phyloP scores from a whole-genome alignment of 2,888 invertebrate genomes.

The Archips crataeganus region DNA sequence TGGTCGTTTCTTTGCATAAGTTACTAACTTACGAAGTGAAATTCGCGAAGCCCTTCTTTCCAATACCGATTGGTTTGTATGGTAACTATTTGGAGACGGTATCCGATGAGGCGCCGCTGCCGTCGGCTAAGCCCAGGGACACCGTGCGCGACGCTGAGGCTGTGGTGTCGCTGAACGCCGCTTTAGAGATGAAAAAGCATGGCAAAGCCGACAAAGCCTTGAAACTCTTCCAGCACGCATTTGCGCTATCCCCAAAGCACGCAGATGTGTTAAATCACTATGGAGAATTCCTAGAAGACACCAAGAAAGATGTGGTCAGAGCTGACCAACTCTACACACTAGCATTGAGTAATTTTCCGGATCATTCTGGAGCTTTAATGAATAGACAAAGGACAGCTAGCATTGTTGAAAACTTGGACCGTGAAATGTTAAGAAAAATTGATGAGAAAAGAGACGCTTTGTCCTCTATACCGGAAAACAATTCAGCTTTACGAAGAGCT shows the following conservation, averaged over 20 bases:
- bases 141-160: conserved; percentile 88
- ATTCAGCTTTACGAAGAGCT: conserved; percentile 92
- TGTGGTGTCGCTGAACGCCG: conserved; percentile 93
- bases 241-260: conserved; percentile 95
- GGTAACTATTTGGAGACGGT: conserved; percentile 74
- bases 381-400: conserved; percentile 95
- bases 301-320: conserved; percentile 92
- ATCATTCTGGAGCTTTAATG: conserved; percentile 91
- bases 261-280: conserved; percentile 96
- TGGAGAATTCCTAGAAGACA: conserved; percentile 96
- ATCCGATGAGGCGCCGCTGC: conserved; percentile 57
- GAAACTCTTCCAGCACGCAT: conserved; percentile 95
- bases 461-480: conserved; percentile 92
- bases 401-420: conserved; percentile 95
- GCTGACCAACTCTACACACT: conserved; percentile 96
- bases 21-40: conserved; percentile 72
- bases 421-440: conserved; percentile 90
- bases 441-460: conserved; percentile 94
- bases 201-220: conserved; percentile 95
- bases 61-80: conserved; percentile 75
- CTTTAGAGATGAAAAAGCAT: conserved; percentile 92
- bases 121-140: conserved; percentile 55
- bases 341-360: conserved; percentile 93
- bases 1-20: conserved; percentile 74
- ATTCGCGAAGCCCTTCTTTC: conserved; percentile 74